phyloP scores from a whole-genome alignment of 2,888 invertebrate genomes.

The Campoplex capitator region DNA sequence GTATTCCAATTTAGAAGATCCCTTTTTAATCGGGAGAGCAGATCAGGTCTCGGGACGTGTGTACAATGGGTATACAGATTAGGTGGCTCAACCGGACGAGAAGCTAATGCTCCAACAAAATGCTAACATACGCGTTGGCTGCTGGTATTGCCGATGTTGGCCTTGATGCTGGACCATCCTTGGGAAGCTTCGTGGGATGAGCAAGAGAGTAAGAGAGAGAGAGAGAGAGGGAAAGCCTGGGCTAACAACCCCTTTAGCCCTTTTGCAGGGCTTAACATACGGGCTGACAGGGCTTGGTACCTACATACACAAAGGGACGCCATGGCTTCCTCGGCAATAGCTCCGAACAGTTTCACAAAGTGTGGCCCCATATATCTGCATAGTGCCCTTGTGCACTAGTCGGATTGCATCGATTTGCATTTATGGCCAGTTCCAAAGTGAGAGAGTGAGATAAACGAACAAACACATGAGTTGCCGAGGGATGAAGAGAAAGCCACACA shows the following conservation, averaged over 20 bases:
- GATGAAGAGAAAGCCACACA: conserved; percentile 39
- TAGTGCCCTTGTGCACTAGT: conserved; percentile 2
- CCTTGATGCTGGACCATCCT: conserved; percentile 31
- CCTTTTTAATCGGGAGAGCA: conserved; percentile 10
- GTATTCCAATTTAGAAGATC: conserved; percentile 13
- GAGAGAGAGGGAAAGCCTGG: conserved; percentile 8
- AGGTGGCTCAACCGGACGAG: not conserved
- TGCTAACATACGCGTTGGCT: conserved; percentile 27
- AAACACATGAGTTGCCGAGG: not conserved
- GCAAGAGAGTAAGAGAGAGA: conserved; percentile 14
- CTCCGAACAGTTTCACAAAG: conserved; percentile 32
- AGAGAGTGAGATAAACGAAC: not conserved
- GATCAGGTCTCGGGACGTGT: not conserved
- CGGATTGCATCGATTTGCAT: conserved; percentile 56
- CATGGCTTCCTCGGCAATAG: conserved; percentile 8
- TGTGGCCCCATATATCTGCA: conserved; percentile 4
- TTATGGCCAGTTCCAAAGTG: conserved; percentile 29
- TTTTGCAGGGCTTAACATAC: conserved; percentile 21
- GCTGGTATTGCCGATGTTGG: conserved; percentile 42
- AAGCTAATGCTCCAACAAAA: conserved; percentile 34
- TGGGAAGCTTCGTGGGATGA: conserved; percentile 34
- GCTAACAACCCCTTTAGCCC: conserved; percentile 34
- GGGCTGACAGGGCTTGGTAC: conserved; percentile 23
- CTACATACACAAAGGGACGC: conserved; percentile 23
- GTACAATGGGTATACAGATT: conserved; percentile 33